Evolutionary conservation across 2,113 vertebrate genomes (phyloP).

Genomic region (Apistogramma diplotaenia): DNA sequence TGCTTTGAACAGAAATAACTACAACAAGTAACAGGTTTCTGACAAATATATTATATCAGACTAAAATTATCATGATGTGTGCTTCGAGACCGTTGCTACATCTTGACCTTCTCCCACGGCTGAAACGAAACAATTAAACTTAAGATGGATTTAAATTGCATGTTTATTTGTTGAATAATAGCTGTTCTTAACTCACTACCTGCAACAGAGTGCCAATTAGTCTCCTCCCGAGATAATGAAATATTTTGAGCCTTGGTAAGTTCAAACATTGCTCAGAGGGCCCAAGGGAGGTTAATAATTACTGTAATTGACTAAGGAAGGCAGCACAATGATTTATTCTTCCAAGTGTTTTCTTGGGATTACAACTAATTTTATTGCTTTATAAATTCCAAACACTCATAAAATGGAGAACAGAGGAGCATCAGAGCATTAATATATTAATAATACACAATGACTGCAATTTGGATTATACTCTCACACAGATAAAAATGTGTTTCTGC

Average conservation of each 20-base stretch:
- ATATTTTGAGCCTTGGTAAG: slow-evolving; percentile 55
- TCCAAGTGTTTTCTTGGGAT: slow-evolving; percentile 51
- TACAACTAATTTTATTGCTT: slow-evolving; percentile 35
- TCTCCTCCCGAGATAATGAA: slow-evolving; percentile 66
- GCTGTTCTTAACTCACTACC: slow-evolving; percentile 50
- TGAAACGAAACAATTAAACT: slow-evolving; percentile 10
- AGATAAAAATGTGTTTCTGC: background rate
- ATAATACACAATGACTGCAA: background rate
- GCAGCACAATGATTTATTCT: slow-evolving; percentile 47
- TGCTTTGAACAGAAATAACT: background rate
- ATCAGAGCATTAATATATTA: slow-evolving; percentile 15
- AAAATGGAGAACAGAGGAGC: background rate
- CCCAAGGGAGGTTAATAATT: slow-evolving; percentile 63
- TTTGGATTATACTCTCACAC: background rate
- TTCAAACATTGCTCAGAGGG: slow-evolving; percentile 57
- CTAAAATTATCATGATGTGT: background rate
- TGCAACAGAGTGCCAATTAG: slow-evolving; percentile 60
- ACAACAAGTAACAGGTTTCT: background rate
- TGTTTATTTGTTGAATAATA: slow-evolving; percentile 59
- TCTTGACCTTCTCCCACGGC: background rate
- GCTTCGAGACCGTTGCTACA: background rate
- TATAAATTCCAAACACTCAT: slow-evolving; percentile 9
- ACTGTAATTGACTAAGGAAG: slow-evolving; percentile 61
- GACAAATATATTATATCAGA: background rate
- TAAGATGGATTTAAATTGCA: slow-evolving; percentile 24